A percentile compares a stretch with the other conserved stretches of the same genome.
Evolutionary conservation across 2,888 invertebrate species (phyloP).

Genomic region (Marronus borbonicus): DNA sequence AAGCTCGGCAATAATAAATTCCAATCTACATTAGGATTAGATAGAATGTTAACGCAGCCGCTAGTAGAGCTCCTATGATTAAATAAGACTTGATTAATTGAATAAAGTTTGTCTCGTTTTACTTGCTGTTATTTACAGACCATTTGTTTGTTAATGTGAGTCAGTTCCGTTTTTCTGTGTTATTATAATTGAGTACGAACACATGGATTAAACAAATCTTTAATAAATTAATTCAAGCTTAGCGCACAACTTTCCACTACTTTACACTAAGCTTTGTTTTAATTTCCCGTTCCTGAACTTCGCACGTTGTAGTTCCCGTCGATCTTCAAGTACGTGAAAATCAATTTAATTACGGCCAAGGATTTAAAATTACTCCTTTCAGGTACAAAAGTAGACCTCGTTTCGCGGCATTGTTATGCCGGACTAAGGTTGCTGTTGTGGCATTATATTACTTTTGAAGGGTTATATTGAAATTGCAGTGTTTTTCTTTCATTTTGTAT

Average conservation of each 20-base stretch:
- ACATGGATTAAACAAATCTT: no score
- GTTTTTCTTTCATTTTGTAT: no score
- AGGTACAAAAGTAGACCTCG: background rate
- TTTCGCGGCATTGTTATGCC: background rate
- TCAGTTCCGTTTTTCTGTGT: no score
- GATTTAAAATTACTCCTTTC: conserved; percentile 12
- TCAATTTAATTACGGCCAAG: background rate
- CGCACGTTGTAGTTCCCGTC: background rate
- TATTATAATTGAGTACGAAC: no score
- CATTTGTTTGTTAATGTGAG: no score
- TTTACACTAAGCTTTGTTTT: background rate
- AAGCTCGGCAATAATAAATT: background rate
- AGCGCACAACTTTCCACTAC: background rate
- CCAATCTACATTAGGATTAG: conserved; percentile 1
- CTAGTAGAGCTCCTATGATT: background rate
- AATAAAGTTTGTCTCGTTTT: background rate
- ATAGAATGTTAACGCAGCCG: background rate
- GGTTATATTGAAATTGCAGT: no score
- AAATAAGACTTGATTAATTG: background rate
- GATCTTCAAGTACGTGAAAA: background rate
- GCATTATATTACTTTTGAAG: background rate
- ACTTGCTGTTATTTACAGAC: no score
- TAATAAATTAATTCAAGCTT: background rate
- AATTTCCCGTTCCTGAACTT: background rate
- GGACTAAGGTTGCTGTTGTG: background rate